Evolutionary conservation across 92 coral and sea anemone species (phyloP).

Genomic region (Pocillopora meandrina): DNA sequence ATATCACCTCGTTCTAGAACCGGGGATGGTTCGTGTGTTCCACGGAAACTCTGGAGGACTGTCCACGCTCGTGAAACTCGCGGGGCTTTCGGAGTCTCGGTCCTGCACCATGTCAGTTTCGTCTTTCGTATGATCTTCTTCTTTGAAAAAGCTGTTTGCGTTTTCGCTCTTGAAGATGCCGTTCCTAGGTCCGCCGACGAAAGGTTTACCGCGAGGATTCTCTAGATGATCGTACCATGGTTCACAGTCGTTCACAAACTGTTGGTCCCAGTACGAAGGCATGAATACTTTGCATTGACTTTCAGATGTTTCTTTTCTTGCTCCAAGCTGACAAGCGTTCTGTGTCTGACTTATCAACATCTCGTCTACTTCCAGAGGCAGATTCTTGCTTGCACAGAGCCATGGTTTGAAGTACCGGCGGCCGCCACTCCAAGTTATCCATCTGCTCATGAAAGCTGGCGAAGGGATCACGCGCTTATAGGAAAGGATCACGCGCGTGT

Average conservation of each 20-base stretch:
- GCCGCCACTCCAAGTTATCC: constrained; percentile 43
- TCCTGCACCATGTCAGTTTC: constrained; percentile 26
- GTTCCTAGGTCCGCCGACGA: constrained; percentile 16
- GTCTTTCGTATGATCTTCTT: constrained; percentile 25
- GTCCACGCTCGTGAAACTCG: constrained; percentile 45
- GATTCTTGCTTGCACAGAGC: constrained; percentile 33
- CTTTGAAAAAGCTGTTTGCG: constrained; percentile 5
- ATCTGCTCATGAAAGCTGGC: constrained; percentile 30
- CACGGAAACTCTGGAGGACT: constrained; percentile 41
- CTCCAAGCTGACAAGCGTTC: constrained; percentile 35
- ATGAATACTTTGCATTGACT: constrained; percentile 48
- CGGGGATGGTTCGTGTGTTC: constrained; percentile 8
- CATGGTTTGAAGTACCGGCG: constrained; percentile 47
- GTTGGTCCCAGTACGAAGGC: constrained; percentile 44
- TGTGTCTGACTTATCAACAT: constrained; percentile 38
- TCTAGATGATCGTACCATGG: constrained; percentile 40
- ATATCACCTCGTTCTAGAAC: neutral
- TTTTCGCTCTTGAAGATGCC: constrained; percentile 11
- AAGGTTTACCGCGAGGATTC: constrained; percentile 13
- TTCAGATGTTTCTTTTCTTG: constrained; percentile 30
- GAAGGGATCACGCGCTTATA: constrained; percentile 41
- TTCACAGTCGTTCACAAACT: constrained; percentile 40
- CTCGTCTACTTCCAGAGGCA: constrained; percentile 30
- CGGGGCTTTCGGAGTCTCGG: constrained; percentile 49
- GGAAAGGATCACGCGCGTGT: constrained; percentile 50